Percentiles rank a stretch among this genome's conserved stretches.
Evolutionary conservation across 30 jellyfish, hydroid and myxozoan genomes (phyloP).

Genomic region (Turritopsis rubra): DNA sequence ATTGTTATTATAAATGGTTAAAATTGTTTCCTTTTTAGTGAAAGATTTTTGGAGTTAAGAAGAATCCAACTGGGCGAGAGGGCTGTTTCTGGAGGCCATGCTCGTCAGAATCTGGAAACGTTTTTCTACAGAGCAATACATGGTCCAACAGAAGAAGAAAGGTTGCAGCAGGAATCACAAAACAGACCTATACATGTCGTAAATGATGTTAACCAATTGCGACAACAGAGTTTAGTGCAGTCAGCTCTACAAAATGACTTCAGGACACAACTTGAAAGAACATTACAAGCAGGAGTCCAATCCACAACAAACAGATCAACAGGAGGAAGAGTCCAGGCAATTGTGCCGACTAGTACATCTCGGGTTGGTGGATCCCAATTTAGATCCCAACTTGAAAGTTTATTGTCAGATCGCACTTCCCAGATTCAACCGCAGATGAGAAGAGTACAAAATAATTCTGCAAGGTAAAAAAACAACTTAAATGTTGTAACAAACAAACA

Average conservation of each 20-base stretch:
- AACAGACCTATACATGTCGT: constrained; percentile 44
- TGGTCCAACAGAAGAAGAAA: constrained; percentile 34
- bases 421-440: background rate
- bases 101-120: constrained; percentile 51
- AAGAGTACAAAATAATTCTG: background rate
- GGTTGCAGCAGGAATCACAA: constrained; percentile 7
- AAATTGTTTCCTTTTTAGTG: no score
- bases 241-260: constrained; percentile 64
- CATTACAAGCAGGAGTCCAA: constrained; percentile 14
- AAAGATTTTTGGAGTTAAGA: constrained; percentile 57
- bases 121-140: constrained; percentile 52
- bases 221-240: constrained; percentile 64
- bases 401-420: constrained; percentile 6
- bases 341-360: background rate
- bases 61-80: constrained; percentile 68
- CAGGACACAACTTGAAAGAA: constrained; percentile 44
- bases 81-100: constrained; percentile 69
- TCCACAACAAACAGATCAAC: background rate
- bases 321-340: background rate
- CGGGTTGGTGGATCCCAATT: constrained; percentile 4
- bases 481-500: background rate
- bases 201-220: constrained; percentile 60
- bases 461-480: background rate
- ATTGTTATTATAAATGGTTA: no score
- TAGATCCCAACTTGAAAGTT: constrained; percentile 14